Percentiles rank a stretch among this genome's conserved stretches.
Conservation (phyloP, 2,113 vertebrate genomes). For the Carettochelys insculpta region DNA sequence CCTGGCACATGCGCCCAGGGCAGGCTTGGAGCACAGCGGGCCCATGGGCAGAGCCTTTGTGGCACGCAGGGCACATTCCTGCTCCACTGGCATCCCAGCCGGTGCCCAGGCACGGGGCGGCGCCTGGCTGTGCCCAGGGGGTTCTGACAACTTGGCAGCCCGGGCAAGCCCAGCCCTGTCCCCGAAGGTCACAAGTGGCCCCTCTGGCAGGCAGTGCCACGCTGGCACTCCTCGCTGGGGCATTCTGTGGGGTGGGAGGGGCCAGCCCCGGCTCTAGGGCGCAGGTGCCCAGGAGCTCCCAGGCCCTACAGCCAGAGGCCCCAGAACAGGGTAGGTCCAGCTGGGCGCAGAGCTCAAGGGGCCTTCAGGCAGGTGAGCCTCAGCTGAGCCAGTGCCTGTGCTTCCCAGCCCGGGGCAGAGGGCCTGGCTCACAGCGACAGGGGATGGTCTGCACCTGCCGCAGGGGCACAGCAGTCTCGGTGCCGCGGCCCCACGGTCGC, state of each 20-base stretch:
- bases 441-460: background rate
- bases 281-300: background rate
- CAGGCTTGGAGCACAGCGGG: background rate
- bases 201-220: too few relatives aligned
- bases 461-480: background rate
- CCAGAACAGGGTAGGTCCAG: background rate
- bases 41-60: background rate
- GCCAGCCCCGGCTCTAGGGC: background rate
- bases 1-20: background rate
- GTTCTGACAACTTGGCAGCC: too few relatives aligned
- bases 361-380: background rate
- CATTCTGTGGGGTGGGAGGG: constrained; percentile 47
- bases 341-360: background rate
- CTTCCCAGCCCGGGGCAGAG: background rate
- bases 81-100: background rate
- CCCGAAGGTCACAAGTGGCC: too few relatives aligned
- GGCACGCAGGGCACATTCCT: too few relatives aligned
- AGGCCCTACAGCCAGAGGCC: too few relatives aligned
- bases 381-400: background rate
- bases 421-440: background rate
- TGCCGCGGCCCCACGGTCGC: too few relatives aligned
- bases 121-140: too few relatives aligned
- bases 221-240: constrained; percentile 36
- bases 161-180: background rate
- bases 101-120: background rate